Base-by-base conservation (phyloP, 1,140 invertebrate species). In the Helicoverpa armigera region DNA sequence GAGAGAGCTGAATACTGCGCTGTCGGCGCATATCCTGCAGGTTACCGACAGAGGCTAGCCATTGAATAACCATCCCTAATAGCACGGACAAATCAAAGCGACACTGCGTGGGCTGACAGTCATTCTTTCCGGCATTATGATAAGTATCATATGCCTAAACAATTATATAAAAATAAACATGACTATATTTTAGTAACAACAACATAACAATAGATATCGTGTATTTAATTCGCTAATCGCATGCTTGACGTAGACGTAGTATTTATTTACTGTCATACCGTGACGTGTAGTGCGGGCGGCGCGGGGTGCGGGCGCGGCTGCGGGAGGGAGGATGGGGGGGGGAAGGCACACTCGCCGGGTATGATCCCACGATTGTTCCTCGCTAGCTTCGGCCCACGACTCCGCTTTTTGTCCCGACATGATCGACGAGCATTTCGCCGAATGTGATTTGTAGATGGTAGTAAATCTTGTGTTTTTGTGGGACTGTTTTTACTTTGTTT, bases 361-460 rank as follows among this genome's bases (percentile, higher is more conserved):
- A 31, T 63, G 48, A 18, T 60, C 73, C 48, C 43, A 60, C 58
- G 58, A 61, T 53, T 63, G 18, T 61, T 48, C 43, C 13, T 16
- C 50, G 50, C 23, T 23, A 18, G 60, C 60, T 13, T 63, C 60
- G 3, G 12, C 60, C 29, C 16, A 1, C 23, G 18, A 31, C 48
- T 70, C 18, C 18, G 23, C 50, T 70, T 70, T 70, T 70, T 53
- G 50, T 61, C n/a, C 12, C 13, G 16, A 11, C 3, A 70, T 29
- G 67, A 70, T 70, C 18, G 50, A 70, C 67, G 67, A 70, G 12
- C 50, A 70, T 70, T 70, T 29, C 69, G 23, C 69, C 69, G 50
- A 72, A 72, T 72, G 69, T 72, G 69, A 53, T 72, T 72, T 54
- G 50, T 72, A 72, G 18, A 54, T 31, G 50, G 35, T 72, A 53